Evolutionary conservation across 2,797 vertebrate species (phyloP), one percentile per base, ranked within the genome.

Genomic region (Microctenopoma steveboyesi): DNA sequence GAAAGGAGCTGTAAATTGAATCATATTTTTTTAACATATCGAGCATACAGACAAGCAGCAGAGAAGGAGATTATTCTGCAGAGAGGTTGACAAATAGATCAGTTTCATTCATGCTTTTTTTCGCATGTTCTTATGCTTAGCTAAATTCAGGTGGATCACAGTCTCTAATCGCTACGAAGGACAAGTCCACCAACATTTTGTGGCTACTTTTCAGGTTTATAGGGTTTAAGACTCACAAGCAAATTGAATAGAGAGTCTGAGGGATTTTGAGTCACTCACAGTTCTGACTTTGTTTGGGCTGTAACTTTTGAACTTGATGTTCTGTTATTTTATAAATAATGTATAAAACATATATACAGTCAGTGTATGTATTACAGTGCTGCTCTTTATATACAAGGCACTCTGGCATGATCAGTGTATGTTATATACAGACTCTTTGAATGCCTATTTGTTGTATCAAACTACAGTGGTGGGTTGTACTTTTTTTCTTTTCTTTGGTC

Each of bases 391-490:
- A 22, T 22, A 22, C 2, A 22, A 22, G 2, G 2, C 22, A 22
- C 22, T 22, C 22, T 18, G 18, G 18, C 18, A 18, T 18, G 18
- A 18, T 18, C 18, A 18, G 18, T 18, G 18, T 22, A 22, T 22
- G 22, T 22, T 22, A 22, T 22, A 22, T 22, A 22, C 22, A 22
- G 22, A 22, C 22, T 22, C 22, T 22, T 22, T 22, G 2, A 1
- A 69, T 55, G 63, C 27, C 40, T 52, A 1, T 49, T 56, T n/a
- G 47, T 64, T 70, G 69, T 22, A 62, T 75, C 30, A 46, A 51
- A 57, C 49, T 28, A 13, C 64, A 65, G 49, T 12, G 48, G 30
- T 42, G 16, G 37, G 22, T 52, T 40, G 48, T 55, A 33, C 5
- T 46, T 39, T 7, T 13, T 45, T 1, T 39, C 8, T 13, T 45